Evolutionary conservation across 2,888 invertebrate genomes (phyloP).

Genomic region (Coenonympha glycerion): DNA sequence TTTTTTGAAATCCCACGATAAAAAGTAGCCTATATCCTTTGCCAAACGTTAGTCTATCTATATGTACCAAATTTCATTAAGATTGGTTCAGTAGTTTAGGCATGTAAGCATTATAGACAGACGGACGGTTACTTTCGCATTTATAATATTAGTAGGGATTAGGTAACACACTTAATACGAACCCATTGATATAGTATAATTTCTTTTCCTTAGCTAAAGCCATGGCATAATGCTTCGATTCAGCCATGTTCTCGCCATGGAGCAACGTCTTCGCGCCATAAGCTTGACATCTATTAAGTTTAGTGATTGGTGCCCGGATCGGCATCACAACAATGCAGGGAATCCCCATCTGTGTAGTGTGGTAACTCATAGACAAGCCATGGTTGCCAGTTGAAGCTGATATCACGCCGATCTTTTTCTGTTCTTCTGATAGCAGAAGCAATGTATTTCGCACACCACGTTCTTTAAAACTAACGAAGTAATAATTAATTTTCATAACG

Average conservation of each 20-base stretch:
- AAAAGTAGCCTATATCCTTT: no score
- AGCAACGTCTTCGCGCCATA: slow-evolving; percentile 88
- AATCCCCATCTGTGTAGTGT: slow-evolving; percentile 80
- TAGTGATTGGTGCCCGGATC: slow-evolving; percentile 89
- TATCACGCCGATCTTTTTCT: slow-evolving; percentile 86
- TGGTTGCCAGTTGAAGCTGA: slow-evolving; percentile 96
- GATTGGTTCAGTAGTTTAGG: no score
- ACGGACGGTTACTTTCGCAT: no score
- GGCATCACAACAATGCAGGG: slow-evolving; percentile 93
- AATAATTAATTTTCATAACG: neutral
- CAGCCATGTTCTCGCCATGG: slow-evolving; percentile 84
- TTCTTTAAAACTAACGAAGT: slow-evolving; percentile 87
- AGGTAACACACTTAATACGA: no score
- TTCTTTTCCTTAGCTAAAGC: slow-evolving; percentile 81
- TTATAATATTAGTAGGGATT: no score
- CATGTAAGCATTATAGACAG: no score
- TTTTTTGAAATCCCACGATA: no score
- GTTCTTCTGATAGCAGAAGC: slow-evolving; percentile 81
- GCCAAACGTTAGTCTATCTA: no score
- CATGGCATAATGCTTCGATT: slow-evolving; percentile 86
- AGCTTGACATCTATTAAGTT: slow-evolving; percentile 87
- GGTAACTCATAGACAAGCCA: slow-evolving; percentile 85
- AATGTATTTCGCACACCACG: slow-evolving; percentile 91
- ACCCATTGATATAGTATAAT: slow-evolving; percentile 91
- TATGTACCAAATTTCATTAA: no score